These are phyloP conservation scores for Bembecia ichneumoniformis DNA, from an alignment of 2,888 invertebrate genomes.

Conservation along the genomic window DNA sequence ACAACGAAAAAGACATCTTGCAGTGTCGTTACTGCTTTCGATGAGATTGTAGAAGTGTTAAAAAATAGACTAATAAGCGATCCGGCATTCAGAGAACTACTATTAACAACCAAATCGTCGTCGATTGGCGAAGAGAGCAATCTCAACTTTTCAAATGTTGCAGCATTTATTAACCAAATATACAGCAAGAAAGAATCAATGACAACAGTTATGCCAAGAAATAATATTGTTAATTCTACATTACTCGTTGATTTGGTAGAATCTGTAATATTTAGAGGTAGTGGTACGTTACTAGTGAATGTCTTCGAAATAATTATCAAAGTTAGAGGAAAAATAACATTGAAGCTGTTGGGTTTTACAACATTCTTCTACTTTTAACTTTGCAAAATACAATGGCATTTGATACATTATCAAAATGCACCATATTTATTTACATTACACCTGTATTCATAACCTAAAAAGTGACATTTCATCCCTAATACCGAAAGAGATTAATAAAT, in stretches of 20 bases:
- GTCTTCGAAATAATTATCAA: too few species aligned
- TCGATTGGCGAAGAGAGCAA: conserved; percentile 22
- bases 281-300: conserved; percentile 25
- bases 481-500: too few species aligned
- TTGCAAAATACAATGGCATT: too few species aligned
- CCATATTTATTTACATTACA: too few species aligned
- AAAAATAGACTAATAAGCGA: conserved; percentile 51
- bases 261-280: conserved; percentile 56
- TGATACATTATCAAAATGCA: too few species aligned
- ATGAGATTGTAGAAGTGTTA: conserved; percentile 48
- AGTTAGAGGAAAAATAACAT: too few species aligned
- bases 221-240: conserved; percentile 50
- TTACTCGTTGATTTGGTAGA: conserved; percentile 57
- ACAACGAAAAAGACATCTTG: conserved; percentile 27
- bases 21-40: conserved; percentile 39
- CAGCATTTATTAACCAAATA: conserved; percentile 43
- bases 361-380: too few species aligned
- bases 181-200: conserved; percentile 42
- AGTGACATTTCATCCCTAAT: too few species aligned
- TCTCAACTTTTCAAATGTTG: conserved; percentile 42
- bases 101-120: conserved; percentile 25
- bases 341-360: too few species aligned
- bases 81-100: conserved; percentile 39
- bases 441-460: too few species aligned
- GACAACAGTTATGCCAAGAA: conserved; percentile 31